Base-by-base conservation (phyloP, 2,888 invertebrate genomes). In the Unio delphinus region DNA sequence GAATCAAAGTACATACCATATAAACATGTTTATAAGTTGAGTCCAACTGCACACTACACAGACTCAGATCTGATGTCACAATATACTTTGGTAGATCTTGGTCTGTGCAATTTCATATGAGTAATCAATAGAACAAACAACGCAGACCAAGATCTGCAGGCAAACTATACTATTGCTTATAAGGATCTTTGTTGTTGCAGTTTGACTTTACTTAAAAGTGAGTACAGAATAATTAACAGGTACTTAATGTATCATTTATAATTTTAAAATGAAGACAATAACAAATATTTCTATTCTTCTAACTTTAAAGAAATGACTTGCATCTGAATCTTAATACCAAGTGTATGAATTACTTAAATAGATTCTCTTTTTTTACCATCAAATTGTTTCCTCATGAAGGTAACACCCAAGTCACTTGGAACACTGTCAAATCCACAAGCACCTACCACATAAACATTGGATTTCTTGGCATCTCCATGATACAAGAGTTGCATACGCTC, bases 351-450 rank as follows among this genome's bases (percentile, higher is more conserved):
- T 4, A 23, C 34, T 61, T 30, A 61, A 60, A 3, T 26, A 56
- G 30, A 54, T 60, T 20, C 45, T 7, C 23, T 23, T 23, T 60
- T 18, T 23, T 61, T 76, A 84, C 86, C 88, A 70, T 82, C 74
- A 79, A 89, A 89, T 57, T 88, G 83, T 54, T 86, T 62, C 57
- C 80, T 81, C n/a, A 86, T 91, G 89, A 92, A 96, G n/a, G 94
- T 90, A 0, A 95, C 91, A 0, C 98, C 98, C 90, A 97, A 90
- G 87, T 99, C 98, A 63, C 93, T 92, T 23, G 98, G 97, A 78
- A 98, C 94, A 85, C 95, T 95, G 90, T 98, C 98, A 89, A 96
- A 95, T 23, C 98, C 98, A 90, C 97, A 98, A 1, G 97, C 95
- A 79, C 95, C 96, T 54, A 99, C 91, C 15, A 98, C 91, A 89